phyloP scores from a whole-genome alignment of 2,113 vertebrate genomes.

The Hippocampus guttulatus region DNA sequence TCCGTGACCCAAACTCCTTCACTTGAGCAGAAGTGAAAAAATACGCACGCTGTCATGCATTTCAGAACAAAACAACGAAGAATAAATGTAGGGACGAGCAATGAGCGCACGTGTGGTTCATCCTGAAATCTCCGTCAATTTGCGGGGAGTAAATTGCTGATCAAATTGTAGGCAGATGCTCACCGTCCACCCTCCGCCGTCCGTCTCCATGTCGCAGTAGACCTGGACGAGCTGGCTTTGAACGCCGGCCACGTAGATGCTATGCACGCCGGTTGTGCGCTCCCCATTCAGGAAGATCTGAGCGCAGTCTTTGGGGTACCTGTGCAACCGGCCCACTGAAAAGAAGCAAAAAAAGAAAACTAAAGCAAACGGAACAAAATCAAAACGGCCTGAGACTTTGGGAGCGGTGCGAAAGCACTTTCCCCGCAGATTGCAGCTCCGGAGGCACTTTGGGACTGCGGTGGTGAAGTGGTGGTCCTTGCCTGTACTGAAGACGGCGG shows the following conservation, averaged over 20 bases:
- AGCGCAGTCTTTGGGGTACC: slow-evolving; percentile 83
- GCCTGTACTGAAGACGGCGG: slow-evolving; percentile 82
- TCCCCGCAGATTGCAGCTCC: slow-evolving; percentile 8
- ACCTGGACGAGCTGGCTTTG: slow-evolving; percentile 79
- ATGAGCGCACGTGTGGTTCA: too few relatives aligned
- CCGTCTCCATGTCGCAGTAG: slow-evolving; percentile 92
- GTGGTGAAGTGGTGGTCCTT: slow-evolving; percentile 39
- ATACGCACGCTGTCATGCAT: too few relatives aligned
- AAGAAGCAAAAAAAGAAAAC: slow-evolving; percentile 31
- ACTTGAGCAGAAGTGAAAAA: too few relatives aligned
- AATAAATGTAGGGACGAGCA: too few relatives aligned
- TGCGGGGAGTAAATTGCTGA: background rate
- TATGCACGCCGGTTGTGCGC: slow-evolving; percentile 80
- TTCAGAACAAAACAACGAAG: too few relatives aligned
- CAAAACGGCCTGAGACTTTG: background rate
- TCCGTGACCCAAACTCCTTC: background rate
- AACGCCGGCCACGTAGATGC: slow-evolving; percentile 81
- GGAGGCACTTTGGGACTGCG: background rate
- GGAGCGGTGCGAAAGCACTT: slow-evolving; percentile 4
- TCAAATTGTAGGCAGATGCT: slow-evolving; percentile 36
- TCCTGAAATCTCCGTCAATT: too few relatives aligned
- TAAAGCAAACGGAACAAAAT: background rate
- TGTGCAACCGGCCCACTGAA: slow-evolving; percentile 74
- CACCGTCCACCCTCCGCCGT: slow-evolving; percentile 92
- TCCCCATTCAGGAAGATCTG: slow-evolving; percentile 88